Base-by-base conservation (phyloP, 1,140 invertebrate species). In the Bombus confusus region DNA sequence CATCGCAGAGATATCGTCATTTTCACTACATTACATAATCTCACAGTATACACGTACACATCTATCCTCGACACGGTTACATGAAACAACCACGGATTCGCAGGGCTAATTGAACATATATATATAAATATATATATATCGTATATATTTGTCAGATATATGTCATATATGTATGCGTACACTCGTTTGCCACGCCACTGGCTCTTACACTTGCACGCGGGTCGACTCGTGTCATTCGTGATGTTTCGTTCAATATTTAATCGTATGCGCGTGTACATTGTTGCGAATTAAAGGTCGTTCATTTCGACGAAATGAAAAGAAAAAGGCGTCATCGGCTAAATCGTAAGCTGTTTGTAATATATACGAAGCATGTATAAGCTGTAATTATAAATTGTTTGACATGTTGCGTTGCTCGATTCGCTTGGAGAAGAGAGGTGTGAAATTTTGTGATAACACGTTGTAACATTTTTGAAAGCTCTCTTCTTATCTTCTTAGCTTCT, bases 71-170 rank as follows among this genome's bases (percentile, higher is more conserved):
- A 71, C 87, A 85, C 68, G 41, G 39, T 73, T 77, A 82, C 84
- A 90, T 68, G 34, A 57, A 28, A 52, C 31, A 86, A 76, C 73
- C 76, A 92, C 77, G 86, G 86, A 90, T 86, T 92, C 91, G 91
- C 90, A 89, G 89, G 90, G 86, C 89, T 91, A 88, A 89, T 83
- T 82, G 90, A 88, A 81, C 88, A 91, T 91, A 90, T 91, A 91
- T 90, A 90, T 91, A 88, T 88, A 89, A 80, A 83, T 86, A 89
- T 89, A 90, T 66, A 90, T 86, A 87, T 74, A 85, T 75, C 81
- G 76, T 90, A 89, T 89, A 90, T 90, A 90, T 90, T 90, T 90
- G 89, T 90, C 89, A 88, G 83, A 90, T 90, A 90, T 90, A 90
- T 90, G 89, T 90, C 88, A 90, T 90, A 90, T 90, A 90, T 90